These are phyloP conservation scores for Alexandromys fortis DNA, from an alignment of 2,113 vertebrate genomes.

Conservation along the genomic window DNA sequence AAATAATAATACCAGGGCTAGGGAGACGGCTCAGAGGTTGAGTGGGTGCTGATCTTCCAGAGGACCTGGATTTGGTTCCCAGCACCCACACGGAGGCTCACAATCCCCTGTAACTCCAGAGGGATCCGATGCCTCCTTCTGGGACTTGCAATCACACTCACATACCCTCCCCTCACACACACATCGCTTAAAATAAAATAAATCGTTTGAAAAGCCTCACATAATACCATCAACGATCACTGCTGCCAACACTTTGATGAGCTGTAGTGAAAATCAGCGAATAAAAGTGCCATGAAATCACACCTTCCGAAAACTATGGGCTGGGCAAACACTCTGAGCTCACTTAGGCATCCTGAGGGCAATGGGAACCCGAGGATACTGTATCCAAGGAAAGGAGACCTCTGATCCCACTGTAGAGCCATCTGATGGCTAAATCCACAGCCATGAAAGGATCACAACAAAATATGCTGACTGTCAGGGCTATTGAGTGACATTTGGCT, in stretches of 20 bases:
- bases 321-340: background rate
- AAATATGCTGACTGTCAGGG: background rate
- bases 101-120: background rate
- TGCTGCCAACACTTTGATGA: background rate
- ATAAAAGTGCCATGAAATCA: conserved; percentile 20
- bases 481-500: background rate
- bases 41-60: background rate
- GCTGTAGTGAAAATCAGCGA: conserved; percentile 26
- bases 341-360: background rate
- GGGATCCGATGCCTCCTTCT: background rate
- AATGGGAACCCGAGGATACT: background rate
- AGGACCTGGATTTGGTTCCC: background rate
- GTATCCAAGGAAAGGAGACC: background rate
- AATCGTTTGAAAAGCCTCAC: background rate
- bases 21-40: background rate
- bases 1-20: background rate
- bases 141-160: too few species aligned
- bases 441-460: background rate
- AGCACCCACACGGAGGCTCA: background rate
- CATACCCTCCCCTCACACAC: background rate
- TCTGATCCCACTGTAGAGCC: background rate
- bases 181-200: background rate
- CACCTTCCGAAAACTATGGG: conserved; percentile 1
- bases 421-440: background rate
- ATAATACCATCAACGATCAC: conserved; percentile 24